Percentiles rank a stretch among this genome's conserved stretches.
Conservation (phyloP, 2,888 invertebrate species). For the Nasonia oneida region DNA sequence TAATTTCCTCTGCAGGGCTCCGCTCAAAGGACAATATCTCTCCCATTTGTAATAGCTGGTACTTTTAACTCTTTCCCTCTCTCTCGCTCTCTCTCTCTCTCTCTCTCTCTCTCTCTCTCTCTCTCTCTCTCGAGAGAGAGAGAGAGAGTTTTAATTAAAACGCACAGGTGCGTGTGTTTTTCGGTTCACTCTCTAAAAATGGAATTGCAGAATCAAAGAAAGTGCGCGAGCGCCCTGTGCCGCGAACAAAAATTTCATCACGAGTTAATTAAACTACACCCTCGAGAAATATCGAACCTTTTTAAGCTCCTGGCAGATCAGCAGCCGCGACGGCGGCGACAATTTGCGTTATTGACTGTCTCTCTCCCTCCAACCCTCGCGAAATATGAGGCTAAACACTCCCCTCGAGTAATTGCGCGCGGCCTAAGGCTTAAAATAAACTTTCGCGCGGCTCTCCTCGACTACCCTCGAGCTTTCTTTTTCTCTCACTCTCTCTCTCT, state of each 20-base stretch:
- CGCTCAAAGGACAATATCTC: not conserved
- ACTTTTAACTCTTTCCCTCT: not conserved
- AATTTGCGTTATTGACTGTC: conserved; percentile 38
- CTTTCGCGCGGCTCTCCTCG: conserved; percentile 31
- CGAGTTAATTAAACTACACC: conserved; percentile 43
- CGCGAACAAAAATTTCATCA: conserved; percentile 9
- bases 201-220: conserved; percentile 5
- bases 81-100: not conserved
- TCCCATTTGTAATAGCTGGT: not conserved
- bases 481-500: not conserved
- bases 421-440: conserved; percentile 52
- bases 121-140: too few relatives aligned
- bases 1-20: not conserved
- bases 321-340: conserved; percentile 43
- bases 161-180: not conserved
- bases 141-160: conserved; percentile 9
- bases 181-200: not conserved
- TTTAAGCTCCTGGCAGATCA: not conserved
- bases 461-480: not conserved
- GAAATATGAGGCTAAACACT: conserved; percentile 57
- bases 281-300: conserved; percentile 49
- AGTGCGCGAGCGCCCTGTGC: not conserved
- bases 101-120: too few relatives aligned
- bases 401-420: conserved; percentile 62
- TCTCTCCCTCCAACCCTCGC: conserved; percentile 12